Percentiles rank a stretch among this genome's conserved stretches.
These are phyloP conservation scores for Crotophaga sulcirostris DNA, from an alignment of 2,113 vertebrate species.

Conservation along the genomic window DNA sequence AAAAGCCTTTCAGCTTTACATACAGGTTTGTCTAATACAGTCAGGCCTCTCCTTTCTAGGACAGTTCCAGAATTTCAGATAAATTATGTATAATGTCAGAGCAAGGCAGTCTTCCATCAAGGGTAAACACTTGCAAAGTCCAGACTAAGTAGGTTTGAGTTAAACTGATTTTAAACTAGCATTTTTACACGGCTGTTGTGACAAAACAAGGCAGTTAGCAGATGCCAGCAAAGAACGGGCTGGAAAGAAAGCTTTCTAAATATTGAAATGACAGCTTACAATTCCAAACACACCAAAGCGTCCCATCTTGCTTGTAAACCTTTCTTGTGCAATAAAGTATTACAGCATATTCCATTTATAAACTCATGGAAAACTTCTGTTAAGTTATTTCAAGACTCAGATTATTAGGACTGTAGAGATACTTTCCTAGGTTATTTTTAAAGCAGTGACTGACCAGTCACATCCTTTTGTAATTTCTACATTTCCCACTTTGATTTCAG, in stretches of 20 bases:
- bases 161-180: not conserved
- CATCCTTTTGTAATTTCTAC: not conserved
- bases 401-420: not conserved
- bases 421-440: conserved; percentile 12
- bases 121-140: not conserved
- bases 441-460: not conserved
- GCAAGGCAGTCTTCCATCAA: not conserved
- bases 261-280: not conserved
- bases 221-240: not conserved
- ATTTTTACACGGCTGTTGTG: not conserved
- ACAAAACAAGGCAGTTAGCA: not conserved
- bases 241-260: conserved; percentile 28
- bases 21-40: not conserved
- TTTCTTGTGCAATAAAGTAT: not conserved
- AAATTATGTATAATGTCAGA: not conserved
- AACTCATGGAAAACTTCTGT: conserved; percentile 9
- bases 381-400: not conserved
- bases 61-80: not conserved
- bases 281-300: not conserved
- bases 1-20: not conserved
- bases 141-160: not conserved
- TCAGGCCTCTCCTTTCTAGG: not conserved
- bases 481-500: not conserved
- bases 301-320: conserved; percentile 36
- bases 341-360: conserved; percentile 37